These are phyloP conservation scores for Brachyalestes nurse DNA, from an alignment of 2,797 vertebrate species.

Conservation along the genomic window DNA sequence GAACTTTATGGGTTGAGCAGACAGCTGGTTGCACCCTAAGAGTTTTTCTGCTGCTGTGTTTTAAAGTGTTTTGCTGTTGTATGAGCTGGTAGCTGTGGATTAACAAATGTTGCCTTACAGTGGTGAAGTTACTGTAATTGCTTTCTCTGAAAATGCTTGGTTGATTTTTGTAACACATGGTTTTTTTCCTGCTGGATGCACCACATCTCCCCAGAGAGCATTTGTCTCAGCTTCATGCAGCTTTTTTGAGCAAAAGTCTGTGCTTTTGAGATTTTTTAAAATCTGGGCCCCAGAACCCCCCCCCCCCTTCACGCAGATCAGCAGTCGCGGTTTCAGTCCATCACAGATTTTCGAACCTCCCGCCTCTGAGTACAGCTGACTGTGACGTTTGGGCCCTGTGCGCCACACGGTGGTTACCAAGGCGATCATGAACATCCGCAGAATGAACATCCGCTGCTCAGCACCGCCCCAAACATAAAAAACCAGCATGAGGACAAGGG, in stretches of 20 bases:
- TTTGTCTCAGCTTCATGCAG: neutral
- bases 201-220: neutral
- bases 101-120: neutral
- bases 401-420: too few relatives aligned
- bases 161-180: slow-evolving; percentile 2
- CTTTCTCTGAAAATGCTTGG: neutral
- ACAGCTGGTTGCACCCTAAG: neutral
- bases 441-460: too few relatives aligned
- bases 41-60: neutral
- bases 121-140: neutral
- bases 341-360: too few relatives aligned
- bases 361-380: too few relatives aligned
- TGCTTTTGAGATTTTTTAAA: neutral
- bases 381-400: too few relatives aligned
- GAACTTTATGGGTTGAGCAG: neutral
- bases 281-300: too few relatives aligned
- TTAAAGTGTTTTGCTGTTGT: neutral
- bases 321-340: too few relatives aligned
- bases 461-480: too few relatives aligned
- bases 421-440: too few relatives aligned
- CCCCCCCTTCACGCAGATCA: too few relatives aligned
- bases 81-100: neutral
- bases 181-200: neutral
- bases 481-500: too few relatives aligned
- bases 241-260: neutral